Percentiles rank a stretch among this genome's conserved stretches.
Evolutionary conservation across 2,888 invertebrate species (phyloP).

Genomic region (Conchocele bisecta): DNA sequence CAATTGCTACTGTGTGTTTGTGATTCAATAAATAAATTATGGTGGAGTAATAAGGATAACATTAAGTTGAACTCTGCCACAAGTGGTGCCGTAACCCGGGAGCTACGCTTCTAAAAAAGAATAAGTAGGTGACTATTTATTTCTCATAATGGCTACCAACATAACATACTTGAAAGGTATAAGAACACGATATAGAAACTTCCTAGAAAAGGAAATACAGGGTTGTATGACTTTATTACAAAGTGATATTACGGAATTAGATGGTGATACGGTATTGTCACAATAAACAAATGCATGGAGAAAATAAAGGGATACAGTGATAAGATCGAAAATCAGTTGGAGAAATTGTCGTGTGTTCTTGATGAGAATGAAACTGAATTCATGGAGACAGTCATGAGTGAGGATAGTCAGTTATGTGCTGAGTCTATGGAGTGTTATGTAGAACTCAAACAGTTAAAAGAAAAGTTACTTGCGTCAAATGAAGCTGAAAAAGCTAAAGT

Average conservation of each 20-base stretch:
- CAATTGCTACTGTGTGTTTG: too few species aligned
- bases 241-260: neutral
- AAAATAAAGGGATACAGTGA: neutral
- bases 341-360: neutral
- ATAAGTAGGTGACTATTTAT: too few species aligned
- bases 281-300: neutral
- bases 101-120: too few species aligned
- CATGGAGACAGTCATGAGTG: neutral
- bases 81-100: too few species aligned
- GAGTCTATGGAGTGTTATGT: neutral
- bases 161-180: constrained; percentile 1
- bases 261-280: neutral
- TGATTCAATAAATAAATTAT: too few species aligned
- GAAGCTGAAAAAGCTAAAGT: neutral
- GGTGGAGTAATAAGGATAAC: too few species aligned
- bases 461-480: neutral
- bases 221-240: neutral
- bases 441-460: neutral
- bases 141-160: neutral
- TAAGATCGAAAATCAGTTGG: constrained; percentile 5
- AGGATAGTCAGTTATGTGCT: constrained; percentile 5
- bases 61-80: too few species aligned
- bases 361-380: constrained; percentile 6
- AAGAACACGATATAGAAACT: constrained; percentile 3
- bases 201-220: constrained; percentile 14